Evolutionary conservation across 2,888 invertebrate genomes (phyloP).

Genomic region (Erebia aethiops): DNA sequence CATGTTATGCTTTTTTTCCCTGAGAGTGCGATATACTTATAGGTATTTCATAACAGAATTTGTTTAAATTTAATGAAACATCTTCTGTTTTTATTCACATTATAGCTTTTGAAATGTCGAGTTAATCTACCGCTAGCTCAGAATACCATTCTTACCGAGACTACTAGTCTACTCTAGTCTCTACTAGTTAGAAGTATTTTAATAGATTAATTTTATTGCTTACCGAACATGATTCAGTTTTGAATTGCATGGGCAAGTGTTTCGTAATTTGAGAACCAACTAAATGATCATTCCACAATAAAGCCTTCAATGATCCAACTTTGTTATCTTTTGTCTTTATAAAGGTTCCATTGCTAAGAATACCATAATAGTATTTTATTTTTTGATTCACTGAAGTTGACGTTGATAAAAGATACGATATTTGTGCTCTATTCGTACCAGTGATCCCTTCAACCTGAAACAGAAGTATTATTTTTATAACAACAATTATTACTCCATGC

Average conservation of each 20-base stretch:
- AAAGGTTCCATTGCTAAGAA: no score
- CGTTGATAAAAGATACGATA: neutral
- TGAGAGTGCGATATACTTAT: no score
- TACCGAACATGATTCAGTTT: slow-evolving; percentile 3
- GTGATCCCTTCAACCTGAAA: neutral
- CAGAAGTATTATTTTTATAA: neutral
- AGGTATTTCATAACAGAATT: no score
- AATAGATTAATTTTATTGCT: neutral
- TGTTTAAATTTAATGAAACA: no score
- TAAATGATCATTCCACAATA: slow-evolving; percentile 2
- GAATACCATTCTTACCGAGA: no score
- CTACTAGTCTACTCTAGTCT: no score
- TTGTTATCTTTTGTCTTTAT: neutral
- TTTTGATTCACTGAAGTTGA: neutral
- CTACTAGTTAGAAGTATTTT: neutral
- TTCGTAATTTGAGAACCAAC: neutral
- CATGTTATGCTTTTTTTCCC: no score
- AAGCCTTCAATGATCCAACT: neutral
- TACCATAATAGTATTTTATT: slow-evolving; percentile 10
- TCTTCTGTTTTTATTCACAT: no score
- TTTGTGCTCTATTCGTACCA: neutral
- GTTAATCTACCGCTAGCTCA: no score
- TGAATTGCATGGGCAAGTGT: neutral
- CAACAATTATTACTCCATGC: no score
- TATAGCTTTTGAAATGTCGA: no score